phyloP scores from a whole-genome alignment of 2,113 vertebrate genomes.

The Nansenia antarctica region DNA sequence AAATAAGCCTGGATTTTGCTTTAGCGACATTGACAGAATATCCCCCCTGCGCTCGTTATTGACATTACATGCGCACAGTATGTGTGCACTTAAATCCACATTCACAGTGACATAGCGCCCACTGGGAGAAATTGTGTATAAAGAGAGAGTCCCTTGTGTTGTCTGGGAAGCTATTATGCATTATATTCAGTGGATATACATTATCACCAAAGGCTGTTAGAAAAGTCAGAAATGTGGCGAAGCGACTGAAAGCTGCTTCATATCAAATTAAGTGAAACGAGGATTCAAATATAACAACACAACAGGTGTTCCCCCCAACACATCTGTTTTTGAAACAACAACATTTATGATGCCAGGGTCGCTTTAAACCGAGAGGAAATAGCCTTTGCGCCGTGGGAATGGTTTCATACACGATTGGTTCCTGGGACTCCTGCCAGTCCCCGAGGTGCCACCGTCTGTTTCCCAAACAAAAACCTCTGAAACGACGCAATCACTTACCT shows the following conservation, averaged over 20 bases:
- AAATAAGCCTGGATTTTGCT: too few species aligned
- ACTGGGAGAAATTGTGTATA: too few species aligned
- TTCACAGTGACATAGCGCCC: too few species aligned
- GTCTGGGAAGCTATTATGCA: too few species aligned
- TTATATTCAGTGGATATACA: not conserved
- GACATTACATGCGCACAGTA: too few species aligned
- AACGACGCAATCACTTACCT: not conserved
- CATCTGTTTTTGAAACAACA: not conserved
- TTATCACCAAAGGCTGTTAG: not conserved
- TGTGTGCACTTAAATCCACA: too few species aligned
- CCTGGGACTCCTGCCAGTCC: not conserved
- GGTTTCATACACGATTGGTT: not conserved
- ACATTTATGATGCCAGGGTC: not conserved
- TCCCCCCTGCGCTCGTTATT: too few species aligned
- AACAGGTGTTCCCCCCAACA: not conserved
- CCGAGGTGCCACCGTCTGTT: not conserved
- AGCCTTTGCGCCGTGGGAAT: not conserved
- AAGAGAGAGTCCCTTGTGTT: too few species aligned
- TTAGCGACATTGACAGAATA: too few species aligned
- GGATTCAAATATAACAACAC: not conserved
- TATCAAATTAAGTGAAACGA: not conserved
- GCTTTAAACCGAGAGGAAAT: not conserved
- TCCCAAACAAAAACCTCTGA: not conserved
- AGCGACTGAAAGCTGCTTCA: not conserved
- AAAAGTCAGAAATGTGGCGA: not conserved